A percentile compares a stretch with the other conserved stretches of the same genome.
Conservation (phyloP, 2,113 vertebrate species). For the Scalopus aquaticus region DNA sequence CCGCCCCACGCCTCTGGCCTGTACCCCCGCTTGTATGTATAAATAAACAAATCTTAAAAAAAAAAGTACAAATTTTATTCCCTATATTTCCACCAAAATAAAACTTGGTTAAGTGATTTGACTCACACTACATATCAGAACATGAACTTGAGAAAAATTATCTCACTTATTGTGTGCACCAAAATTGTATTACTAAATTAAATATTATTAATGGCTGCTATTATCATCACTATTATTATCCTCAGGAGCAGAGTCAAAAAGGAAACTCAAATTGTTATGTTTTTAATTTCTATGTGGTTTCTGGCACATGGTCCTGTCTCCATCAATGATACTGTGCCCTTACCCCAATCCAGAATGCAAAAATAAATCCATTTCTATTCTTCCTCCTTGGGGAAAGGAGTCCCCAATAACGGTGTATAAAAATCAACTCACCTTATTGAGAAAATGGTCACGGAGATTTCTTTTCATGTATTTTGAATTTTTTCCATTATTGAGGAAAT, state of each 20-base stretch:
- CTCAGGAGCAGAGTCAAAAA: slow-evolving; percentile 30
- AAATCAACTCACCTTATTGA: slow-evolving; percentile 50
- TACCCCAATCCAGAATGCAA: background rate
- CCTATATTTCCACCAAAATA: slow-evolving; percentile 1
- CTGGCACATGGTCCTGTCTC: background rate
- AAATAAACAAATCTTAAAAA: too few species aligned
- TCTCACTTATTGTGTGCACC: background rate
- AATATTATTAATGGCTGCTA: slow-evolving; percentile 37
- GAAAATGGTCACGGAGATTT: slow-evolving; percentile 63
- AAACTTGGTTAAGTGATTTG: slow-evolving; percentile 15
- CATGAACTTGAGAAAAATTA: slow-evolving; percentile 34
- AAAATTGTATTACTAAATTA: slow-evolving; percentile 30
- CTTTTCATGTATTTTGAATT: slow-evolving; percentile 67
- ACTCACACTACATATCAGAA: background rate
- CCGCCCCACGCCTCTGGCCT: too few species aligned
- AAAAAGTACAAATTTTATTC: background rate
- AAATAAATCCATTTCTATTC: slow-evolving; percentile 53
- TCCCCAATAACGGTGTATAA: background rate
- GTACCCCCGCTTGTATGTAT: too few species aligned
- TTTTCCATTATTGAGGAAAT: slow-evolving; percentile 74
- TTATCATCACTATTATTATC: slow-evolving; percentile 48
- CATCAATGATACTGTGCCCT: slow-evolving; percentile 9
- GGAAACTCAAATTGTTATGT: slow-evolving; percentile 43
- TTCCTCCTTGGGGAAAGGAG: background rate
- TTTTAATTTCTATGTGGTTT: slow-evolving; percentile 26